Evolutionary conservation across 2,888 invertebrate species (phyloP).

Genomic region (Plebejus anna): DNA sequence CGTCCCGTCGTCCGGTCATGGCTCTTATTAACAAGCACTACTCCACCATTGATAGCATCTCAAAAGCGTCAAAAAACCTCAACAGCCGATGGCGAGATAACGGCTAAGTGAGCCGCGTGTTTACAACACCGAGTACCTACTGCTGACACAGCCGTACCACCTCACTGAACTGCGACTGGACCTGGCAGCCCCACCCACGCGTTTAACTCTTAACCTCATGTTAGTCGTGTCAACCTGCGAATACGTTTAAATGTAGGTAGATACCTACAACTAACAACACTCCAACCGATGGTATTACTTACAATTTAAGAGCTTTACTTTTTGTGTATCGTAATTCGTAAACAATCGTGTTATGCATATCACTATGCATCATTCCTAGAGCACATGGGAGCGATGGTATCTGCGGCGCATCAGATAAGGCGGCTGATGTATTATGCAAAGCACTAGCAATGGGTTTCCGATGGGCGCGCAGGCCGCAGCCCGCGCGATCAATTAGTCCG

Average conservation of each 20-base stretch:
- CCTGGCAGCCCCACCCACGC: background rate
- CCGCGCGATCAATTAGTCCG: constrained; percentile 28
- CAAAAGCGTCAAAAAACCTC: constrained; percentile 25
- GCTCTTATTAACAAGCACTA: constrained; percentile 24
- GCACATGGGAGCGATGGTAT: constrained; percentile 9
- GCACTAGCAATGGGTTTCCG: constrained; percentile 20
- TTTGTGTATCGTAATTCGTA: background rate
- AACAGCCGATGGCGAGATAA: background rate
- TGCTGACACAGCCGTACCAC: background rate
- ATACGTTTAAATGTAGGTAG: background rate
- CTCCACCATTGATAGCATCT: constrained; percentile 29
- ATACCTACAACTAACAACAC: no score
- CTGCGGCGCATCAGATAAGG: background rate
- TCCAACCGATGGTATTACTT: no score
- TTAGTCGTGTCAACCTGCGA: background rate
- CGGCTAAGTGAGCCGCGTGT: constrained; percentile 13
- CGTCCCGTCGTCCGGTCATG: no score
- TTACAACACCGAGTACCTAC: background rate
- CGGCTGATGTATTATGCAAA: constrained; percentile 18
- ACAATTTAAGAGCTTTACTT: background rate
- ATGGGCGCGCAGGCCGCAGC: background rate
- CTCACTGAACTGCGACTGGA: background rate
- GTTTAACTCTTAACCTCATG: no score
- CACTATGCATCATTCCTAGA: background rate
- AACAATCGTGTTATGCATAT: background rate